Percentiles rank a stretch among this genome's conserved stretches.
Evolutionary conservation across 1,140 invertebrate genomes (phyloP).

Genomic region (Drosophila elegans): DNA sequence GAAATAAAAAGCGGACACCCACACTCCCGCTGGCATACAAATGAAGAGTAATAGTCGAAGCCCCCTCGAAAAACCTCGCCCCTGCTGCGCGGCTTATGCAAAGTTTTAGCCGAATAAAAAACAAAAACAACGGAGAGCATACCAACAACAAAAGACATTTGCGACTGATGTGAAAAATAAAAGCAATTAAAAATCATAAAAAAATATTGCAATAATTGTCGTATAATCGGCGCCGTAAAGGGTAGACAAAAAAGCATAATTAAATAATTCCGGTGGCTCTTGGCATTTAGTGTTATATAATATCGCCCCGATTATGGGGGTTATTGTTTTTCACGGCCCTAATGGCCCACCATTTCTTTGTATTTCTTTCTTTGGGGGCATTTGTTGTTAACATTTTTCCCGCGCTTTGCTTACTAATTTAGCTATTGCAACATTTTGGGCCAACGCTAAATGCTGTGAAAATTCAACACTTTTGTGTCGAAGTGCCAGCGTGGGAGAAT

Average conservation of each 20-base stretch:
- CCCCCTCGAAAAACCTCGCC: conserved; percentile 3
- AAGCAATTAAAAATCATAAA: conserved; percentile 48
- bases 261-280: conserved; percentile 24
- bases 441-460: conserved; percentile 15
- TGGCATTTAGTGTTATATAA: conserved; percentile 28
- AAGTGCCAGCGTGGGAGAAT: conserved; percentile 19
- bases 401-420: conserved; percentile 18
- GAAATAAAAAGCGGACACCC: conserved; percentile 25
- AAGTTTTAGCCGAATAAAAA: conserved; percentile 1
- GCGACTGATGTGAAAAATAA: conserved; percentile 38
- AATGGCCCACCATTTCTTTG: conserved; percentile 10
- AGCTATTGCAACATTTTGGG: conserved; percentile 28
- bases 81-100: conserved; percentile 25
- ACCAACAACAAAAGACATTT: conserved; percentile 17
- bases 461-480: conserved; percentile 23
- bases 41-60: conserved; percentile 38
- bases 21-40: conserved; percentile 40
- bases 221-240: conserved; percentile 19
- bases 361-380: conserved; percentile 3
- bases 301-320: conserved; percentile 29
- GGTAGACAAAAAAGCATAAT: conserved; percentile 15
- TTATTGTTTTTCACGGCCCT: conserved; percentile 15
- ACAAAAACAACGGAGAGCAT: not conserved
- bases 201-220: conserved; percentile 52
- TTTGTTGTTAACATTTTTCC: not conserved